These are phyloP conservation scores for Odontophorus gujanensis DNA, from an alignment of 2,113 vertebrate genomes.

Conservation along the genomic window DNA sequence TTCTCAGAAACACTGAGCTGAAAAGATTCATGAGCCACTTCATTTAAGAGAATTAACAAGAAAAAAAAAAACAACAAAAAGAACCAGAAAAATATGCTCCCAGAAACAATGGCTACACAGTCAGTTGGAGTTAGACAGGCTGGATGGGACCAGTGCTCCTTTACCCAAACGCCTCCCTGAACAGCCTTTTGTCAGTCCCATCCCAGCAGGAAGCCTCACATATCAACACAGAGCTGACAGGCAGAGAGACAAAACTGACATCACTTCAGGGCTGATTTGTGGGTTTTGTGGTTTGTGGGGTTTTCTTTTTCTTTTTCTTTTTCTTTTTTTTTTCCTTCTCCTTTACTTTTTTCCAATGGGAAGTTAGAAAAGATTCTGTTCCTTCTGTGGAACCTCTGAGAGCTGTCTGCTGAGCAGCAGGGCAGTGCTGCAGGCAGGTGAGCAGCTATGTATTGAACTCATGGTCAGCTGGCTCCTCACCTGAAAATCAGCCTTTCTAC, in stretches of 20 bases:
- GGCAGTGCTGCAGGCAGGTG: background rate
- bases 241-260: constrained; percentile 24
- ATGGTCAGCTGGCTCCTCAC: background rate
- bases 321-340: too few relatives aligned
- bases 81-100: background rate
- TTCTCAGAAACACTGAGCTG: background rate
- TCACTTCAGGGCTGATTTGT: background rate
- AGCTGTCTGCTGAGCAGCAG: background rate
- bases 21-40: constrained; percentile 8
- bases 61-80: background rate
- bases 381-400: background rate
- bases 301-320: accelerated
- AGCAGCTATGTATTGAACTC: background rate
- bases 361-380: background rate
- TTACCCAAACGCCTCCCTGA: constrained; percentile 19
- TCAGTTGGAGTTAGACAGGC: background rate
- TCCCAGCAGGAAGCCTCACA: constrained; percentile 2
- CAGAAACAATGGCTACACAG: constrained; percentile 23
- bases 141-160: constrained; percentile 3
- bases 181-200: constrained; percentile 37
- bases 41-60: background rate
- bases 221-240: background rate
- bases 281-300: background rate
- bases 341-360: too few relatives aligned
- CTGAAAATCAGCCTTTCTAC: background rate